These are phyloP conservation scores for Drosophila conformis DNA, from an alignment of 2,888 invertebrate species.

Conservation along the genomic window DNA sequence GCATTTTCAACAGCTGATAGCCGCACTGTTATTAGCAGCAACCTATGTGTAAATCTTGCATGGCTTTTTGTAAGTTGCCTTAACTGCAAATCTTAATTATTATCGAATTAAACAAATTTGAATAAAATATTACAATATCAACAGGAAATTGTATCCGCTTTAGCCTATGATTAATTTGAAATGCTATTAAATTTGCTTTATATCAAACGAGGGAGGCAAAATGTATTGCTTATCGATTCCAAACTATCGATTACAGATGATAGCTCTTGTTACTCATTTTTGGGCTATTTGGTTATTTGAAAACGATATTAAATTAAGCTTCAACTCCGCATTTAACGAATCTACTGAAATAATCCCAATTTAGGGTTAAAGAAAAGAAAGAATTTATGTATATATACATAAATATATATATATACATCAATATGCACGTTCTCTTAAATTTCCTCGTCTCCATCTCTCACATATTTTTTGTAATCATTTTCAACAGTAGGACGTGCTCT, in stretches of 20 bases:
- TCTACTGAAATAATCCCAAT: neutral
- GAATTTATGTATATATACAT: neutral
- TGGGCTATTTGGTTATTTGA: neutral
- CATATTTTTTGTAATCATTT: conserved; percentile 7
- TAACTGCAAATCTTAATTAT: neutral
- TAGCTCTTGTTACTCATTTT: neutral
- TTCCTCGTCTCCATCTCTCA: neutral
- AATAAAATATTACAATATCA: neutral
- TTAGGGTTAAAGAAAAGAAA: neutral
- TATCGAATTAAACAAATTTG: too few relatives aligned
- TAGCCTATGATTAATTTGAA: neutral
- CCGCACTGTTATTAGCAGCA: neutral
- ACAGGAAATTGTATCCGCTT: neutral
- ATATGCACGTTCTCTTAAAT: conserved; percentile 17
- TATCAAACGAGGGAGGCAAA: neutral
- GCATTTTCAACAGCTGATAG: conserved; percentile 1
- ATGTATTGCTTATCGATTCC: neutral
- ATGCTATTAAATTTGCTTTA: neutral
- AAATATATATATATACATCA: neutral
- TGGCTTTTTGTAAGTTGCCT: neutral
- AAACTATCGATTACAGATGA: neutral
- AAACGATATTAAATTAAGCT: neutral
- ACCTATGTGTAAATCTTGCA: neutral
- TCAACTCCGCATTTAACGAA: neutral
- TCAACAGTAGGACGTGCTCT: conserved; percentile 8